Evolutionary conservation across 2,113 vertebrate genomes (phyloP).

Genomic region (Melanerpes formicivorus): DNA sequence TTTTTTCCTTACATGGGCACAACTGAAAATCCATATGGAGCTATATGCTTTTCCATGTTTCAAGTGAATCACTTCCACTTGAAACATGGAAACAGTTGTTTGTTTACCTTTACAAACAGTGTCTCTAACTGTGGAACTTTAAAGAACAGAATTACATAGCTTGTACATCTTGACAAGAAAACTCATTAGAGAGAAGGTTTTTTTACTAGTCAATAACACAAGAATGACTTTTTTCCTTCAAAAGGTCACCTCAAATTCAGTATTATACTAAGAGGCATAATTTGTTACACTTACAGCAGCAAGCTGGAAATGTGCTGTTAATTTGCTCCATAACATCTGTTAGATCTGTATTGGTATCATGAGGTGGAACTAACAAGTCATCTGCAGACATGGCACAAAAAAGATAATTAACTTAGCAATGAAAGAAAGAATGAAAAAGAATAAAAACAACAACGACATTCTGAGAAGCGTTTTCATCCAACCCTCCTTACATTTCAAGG

Average conservation of each 20-base stretch:
- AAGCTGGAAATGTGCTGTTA: slow-evolving; percentile 92
- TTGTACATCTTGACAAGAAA: neutral
- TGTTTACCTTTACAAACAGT: neutral
- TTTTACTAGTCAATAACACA: neutral
- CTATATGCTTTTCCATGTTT: neutral
- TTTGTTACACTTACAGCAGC: slow-evolving; percentile 86
- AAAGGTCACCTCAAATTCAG: neutral
- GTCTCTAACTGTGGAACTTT: neutral
- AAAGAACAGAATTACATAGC: neutral
- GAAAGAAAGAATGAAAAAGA: neutral
- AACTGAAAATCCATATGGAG: neutral
- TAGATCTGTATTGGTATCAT: slow-evolving; percentile 89
- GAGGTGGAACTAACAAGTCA: slow-evolving; percentile 85
- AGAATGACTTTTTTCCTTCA: neutral
- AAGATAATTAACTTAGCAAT: neutral
- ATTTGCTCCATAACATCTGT: slow-evolving; percentile 97
- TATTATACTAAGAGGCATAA: neutral
- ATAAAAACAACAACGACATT: neutral
- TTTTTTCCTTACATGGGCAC: neutral
- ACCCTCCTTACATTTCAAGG: neutral
- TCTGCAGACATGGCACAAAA: slow-evolving; percentile 70
- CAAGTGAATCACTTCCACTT: neutral
- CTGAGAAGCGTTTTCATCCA: neutral
- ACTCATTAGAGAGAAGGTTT: neutral
- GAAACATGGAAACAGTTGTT: neutral